phyloP scores from a whole-genome alignment of 2,797 vertebrate species.

The Oceanodroma leucorhoa region DNA sequence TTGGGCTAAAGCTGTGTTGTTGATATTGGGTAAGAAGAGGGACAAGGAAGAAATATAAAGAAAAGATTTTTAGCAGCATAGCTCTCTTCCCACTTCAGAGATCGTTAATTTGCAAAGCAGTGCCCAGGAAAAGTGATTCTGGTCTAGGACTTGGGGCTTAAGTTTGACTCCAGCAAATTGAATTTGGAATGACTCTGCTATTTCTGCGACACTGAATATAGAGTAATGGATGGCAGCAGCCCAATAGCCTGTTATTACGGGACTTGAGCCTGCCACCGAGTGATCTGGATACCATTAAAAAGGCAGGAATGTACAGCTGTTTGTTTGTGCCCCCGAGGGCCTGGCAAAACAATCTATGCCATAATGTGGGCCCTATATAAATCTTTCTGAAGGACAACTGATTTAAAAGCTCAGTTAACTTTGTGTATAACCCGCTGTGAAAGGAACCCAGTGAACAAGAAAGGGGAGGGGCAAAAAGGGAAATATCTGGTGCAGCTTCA shows the following conservation, averaged over 20 bases:
- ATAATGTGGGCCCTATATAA: neutral
- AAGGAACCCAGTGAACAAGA: neutral
- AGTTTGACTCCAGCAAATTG: constrained; percentile 74
- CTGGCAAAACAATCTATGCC: constrained; percentile 23
- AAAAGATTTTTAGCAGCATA: constrained; percentile 73
- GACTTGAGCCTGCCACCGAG: constrained; percentile 71
- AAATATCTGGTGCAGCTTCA: neutral
- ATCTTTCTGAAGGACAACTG: constrained; percentile 25
- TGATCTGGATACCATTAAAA: constrained; percentile 55
- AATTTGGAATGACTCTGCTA: constrained; percentile 75
- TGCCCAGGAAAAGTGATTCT: constrained; percentile 30
- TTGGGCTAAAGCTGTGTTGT: constrained; percentile 91
- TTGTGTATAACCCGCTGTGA: neutral
- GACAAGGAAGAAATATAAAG: constrained; percentile 72
- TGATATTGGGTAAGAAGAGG: constrained; percentile 59
- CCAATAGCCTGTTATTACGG: constrained; percentile 71
- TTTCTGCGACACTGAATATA: constrained; percentile 78
- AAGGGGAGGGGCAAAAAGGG: neutral
- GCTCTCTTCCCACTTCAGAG: constrained; percentile 28
- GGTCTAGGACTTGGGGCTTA: constrained; percentile 78
- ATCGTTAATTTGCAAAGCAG: constrained; percentile 47
- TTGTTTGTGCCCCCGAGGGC: constrained; percentile 48
- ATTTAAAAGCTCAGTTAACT: constrained; percentile 3
- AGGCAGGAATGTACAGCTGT: constrained; percentile 75
- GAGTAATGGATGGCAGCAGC: constrained; percentile 70